Evolutionary conservation across 2,797 vertebrate genomes (phyloP).

Genomic region (Adrianichthys oophorus): DNA sequence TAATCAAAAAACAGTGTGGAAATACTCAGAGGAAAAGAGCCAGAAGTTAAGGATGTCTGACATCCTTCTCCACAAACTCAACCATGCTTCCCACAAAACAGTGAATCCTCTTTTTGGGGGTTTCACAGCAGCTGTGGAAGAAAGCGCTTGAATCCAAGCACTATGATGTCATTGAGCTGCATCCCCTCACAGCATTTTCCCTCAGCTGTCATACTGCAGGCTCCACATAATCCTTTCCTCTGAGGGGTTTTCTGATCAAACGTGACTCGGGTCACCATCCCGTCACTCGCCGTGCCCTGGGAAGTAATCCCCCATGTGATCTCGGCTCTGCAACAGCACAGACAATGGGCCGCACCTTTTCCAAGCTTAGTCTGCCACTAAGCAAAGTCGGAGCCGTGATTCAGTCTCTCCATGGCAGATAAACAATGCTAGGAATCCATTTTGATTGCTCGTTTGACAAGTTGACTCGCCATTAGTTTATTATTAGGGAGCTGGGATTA

Average conservation of each 20-base stretch:
- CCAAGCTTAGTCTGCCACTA: conserved; percentile 50
- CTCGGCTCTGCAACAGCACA: conserved; percentile 47
- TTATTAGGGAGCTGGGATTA: conserved; percentile 4
- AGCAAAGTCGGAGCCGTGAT: conserved; percentile 32
- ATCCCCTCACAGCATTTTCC: conserved; percentile 54
- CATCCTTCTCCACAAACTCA: no score
- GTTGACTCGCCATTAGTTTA: conserved; percentile 19
- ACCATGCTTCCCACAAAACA: no score
- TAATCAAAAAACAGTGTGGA: neutral
- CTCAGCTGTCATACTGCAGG: conserved; percentile 73
- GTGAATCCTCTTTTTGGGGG: no score
- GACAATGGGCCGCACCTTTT: conserved; percentile 52
- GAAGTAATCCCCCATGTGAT: conserved; percentile 75
- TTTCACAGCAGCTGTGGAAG: conserved; percentile 61
- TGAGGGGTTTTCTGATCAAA: conserved; percentile 74
- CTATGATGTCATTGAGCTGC: conserved; percentile 55
- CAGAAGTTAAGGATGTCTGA: neutral
- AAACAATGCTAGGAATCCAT: conserved; percentile 56
- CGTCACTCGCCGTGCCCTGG: conserved; percentile 65
- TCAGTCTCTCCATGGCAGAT: conserved; percentile 63
- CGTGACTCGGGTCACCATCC: conserved; percentile 60
- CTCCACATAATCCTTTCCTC: conserved; percentile 74
- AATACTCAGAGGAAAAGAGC: neutral
- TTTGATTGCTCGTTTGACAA: conserved; percentile 46
- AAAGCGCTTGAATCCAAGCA: conserved; percentile 44